Base-by-base conservation (phyloP, 2,888 invertebrate genomes). In the Microplitis manilae region DNA sequence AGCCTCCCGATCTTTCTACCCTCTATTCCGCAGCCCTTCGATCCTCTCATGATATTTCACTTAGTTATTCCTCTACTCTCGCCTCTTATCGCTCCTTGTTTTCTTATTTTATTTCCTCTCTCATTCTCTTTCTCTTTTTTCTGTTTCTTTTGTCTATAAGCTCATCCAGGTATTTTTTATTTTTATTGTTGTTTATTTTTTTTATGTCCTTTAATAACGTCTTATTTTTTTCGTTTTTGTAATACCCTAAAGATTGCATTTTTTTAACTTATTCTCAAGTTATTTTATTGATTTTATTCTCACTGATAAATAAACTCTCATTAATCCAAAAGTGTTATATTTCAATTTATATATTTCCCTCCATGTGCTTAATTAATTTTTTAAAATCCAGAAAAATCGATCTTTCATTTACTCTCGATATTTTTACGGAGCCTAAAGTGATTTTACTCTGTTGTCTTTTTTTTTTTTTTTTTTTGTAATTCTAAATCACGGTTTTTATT, bases 11-110 rank as follows among this genome's bases (percentile, higher is more conserved):
- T 77, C 76, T 79, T 79, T 77, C 75, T 77, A 74, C 77, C 60
- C 77, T 80, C 73, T 76, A 78, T 76, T 72, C 65, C 64, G 62
- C 62, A 79, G 70, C 78, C 83, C 81, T 81, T 81, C 83, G 83
- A 85, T 86, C 79, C 82, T 84, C 80, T 83, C 81, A 40, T 62
- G 82, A 84, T 82, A 85, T 85, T 86, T 86, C 83, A 86, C 85
- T 85, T 83, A 83, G 83, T 86, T 86, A 84, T 85, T 85, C 83
- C 83, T 72, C 75, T 76, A 60, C 50, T 60, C 50, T 50, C 50
- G 50, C 50, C 50, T 79, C 77, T 67, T 17, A n/a, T 41, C 15
- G 61, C 60, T 67, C 71, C 67, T 70, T 61, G 61, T 50, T 59
- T 30, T 62, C 65, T 65, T 50, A 62, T 15, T 50, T 50, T 60